Conservation (phyloP, 2,797 vertebrate genomes). For the Acanthurus lineatus region DNA sequence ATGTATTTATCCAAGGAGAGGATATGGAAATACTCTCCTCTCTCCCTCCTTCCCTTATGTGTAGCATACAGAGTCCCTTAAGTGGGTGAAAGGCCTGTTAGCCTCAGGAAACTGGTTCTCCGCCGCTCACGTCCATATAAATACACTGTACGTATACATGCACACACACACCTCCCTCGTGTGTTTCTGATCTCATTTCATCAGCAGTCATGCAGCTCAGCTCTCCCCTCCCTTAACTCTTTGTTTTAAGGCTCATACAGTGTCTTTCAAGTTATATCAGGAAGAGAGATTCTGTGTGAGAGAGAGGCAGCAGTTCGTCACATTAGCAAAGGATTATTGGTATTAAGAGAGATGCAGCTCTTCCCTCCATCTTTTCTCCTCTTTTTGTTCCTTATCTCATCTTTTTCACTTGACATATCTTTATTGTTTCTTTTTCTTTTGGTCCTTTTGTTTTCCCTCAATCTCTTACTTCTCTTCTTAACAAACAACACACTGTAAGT, state of each 20-base stretch:
- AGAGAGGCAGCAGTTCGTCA: too few species aligned
- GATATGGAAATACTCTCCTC: slow-evolving; percentile 63
- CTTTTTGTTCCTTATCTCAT: too few species aligned
- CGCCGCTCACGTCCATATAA: slow-evolving; percentile 40
- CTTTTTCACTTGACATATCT: too few species aligned
- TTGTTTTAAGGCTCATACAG: slow-evolving; percentile 60
- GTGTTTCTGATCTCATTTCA: slow-evolving; percentile 65
- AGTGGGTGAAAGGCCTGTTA: slow-evolving; percentile 60
- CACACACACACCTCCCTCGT: slow-evolving; percentile 48
- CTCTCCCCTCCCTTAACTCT: slow-evolving; percentile 59
- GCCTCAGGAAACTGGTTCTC: slow-evolving; percentile 57
- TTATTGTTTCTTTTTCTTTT: too few species aligned
- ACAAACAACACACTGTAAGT: too few species aligned
- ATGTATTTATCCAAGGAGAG: slow-evolving; percentile 66
- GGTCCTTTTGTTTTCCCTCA: too few species aligned
- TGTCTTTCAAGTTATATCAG: slow-evolving; percentile 79
- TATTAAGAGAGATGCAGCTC: too few species aligned
- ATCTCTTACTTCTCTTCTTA: not conserved
- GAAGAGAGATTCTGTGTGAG: slow-evolving; percentile 17
- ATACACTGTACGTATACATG: slow-evolving; percentile 22
- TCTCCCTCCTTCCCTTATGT: slow-evolving; percentile 51
- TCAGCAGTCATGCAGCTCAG: slow-evolving; percentile 59
- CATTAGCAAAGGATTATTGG: too few species aligned
- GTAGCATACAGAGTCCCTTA: slow-evolving; percentile 47
- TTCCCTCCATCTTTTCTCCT: too few species aligned